phyloP scores from a whole-genome alignment of 2,113 vertebrate genomes.

The Neodontobutis hainanensis region DNA sequence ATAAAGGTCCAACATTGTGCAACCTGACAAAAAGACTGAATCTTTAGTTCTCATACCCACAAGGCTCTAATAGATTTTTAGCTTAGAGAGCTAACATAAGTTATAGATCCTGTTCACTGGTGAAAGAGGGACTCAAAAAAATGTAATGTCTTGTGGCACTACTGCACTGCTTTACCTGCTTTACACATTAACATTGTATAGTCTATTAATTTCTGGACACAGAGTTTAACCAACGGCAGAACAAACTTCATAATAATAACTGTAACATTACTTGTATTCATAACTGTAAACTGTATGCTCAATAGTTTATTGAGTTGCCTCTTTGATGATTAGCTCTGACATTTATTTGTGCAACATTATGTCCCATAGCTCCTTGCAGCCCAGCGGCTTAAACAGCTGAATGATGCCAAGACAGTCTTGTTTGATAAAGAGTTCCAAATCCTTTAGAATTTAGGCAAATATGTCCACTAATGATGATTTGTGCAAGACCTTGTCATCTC shows the following conservation, averaged over 20 bases:
- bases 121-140: conserved; percentile 56
- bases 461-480: not conserved
- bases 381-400: not conserved
- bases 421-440: not conserved
- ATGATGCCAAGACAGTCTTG: not conserved
- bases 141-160: conserved; percentile 39
- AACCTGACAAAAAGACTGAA: conserved; percentile 76
- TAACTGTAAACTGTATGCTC: too few species aligned
- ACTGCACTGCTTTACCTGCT: not conserved
- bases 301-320: too few species aligned
- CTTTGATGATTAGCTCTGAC: too few species aligned
- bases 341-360: too few species aligned
- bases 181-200: not conserved
- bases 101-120: conserved; percentile 65
- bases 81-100: conserved; percentile 69
- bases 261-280: too few species aligned
- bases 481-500: not conserved
- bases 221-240: not conserved
- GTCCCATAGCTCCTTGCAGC: too few species aligned
- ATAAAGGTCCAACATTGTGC: conserved; percentile 63
- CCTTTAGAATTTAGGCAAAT: not conserved
- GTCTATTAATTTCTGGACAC: too few species aligned
- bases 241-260: not conserved
- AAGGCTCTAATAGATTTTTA: conserved; percentile 72
- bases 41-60: conserved; percentile 67